Base-by-base conservation (phyloP, 2,797 vertebrate species). In the Esox lucius region DNA sequence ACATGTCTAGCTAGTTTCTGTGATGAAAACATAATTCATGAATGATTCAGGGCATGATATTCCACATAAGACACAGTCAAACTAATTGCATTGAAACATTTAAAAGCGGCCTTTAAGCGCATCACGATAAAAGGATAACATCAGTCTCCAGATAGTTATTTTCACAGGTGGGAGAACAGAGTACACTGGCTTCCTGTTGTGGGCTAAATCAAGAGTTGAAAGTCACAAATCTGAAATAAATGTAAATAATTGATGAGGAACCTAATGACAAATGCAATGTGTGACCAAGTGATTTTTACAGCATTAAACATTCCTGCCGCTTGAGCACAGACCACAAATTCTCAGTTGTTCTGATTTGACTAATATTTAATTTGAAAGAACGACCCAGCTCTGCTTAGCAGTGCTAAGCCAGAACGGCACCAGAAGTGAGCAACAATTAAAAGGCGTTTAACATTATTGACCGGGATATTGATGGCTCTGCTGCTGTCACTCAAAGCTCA, bases 371-470 rank as follows among this genome's bases (percentile, higher is more conserved):
- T 49, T n/a, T 83, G 64, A 82, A 84, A 79, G 71, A 19, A 84
- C 78, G 71, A 19, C 74, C 72, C 66, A 68, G 71, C 77, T 35
- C 70, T 28, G 66, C 70, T 62, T 75, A 76, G 67, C 70, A 35
- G 70, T 76, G 69, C 75, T 68, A 72, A 39, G 56, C 72, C 71
- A 75, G 26, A 66, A 71, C 67, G 76, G 49, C 70, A 74, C 19
- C 22, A 46, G 72, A 85, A 69, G 53, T 82, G 84, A 87, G 84
- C 82, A 88, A 46, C 6, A 46, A 46, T 90, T 85, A 87, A 69
- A 56, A 78, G 70, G 70, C 59, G 64, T 89, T 87, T 81, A 82
- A 82, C 74, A 73, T 86, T 84, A 88, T 86, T 81, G 84, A 68
- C 74, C 39, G 15, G 66, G 70, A 73, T 84, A 89, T 86, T 48